Conservation (phyloP, 2,113 vertebrate genomes). For the Zonotrichia leucophrys region DNA sequence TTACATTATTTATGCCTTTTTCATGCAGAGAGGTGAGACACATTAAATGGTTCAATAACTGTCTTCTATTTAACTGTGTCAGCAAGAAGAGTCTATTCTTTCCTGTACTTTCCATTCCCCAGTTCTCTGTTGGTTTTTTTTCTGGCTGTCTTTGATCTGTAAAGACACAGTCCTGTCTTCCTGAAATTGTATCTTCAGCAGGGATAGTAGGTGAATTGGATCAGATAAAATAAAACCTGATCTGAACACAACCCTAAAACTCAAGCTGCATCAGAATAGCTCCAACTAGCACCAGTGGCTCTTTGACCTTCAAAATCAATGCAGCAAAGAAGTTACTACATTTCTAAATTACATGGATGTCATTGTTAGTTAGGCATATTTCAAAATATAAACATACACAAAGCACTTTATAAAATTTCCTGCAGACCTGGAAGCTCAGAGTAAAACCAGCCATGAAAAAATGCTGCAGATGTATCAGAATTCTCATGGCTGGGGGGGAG, state of each 20-base stretch:
- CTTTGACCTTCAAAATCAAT: slow-evolving; percentile 16
- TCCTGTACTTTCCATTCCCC: not conserved
- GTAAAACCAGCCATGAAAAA: not conserved
- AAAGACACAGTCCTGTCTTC: not conserved
- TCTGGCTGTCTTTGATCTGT: slow-evolving; percentile 8
- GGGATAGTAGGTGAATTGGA: not conserved
- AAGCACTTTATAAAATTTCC: not conserved
- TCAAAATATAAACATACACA: not conserved
- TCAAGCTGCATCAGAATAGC: not conserved
- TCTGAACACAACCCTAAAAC: not conserved
- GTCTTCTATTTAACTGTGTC: slow-evolving; percentile 43
- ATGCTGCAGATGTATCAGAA: not conserved
- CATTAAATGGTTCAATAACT: slow-evolving; percentile 51
- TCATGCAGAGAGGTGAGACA: slow-evolving; percentile 33
- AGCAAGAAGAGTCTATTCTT: slow-evolving; percentile 24
- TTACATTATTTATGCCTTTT: slow-evolving; percentile 57
- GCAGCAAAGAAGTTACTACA: not conserved
- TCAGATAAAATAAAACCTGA: slow-evolving; percentile 11
- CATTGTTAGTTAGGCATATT: not conserved
- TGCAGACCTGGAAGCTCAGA: not conserved
- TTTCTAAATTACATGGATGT: not conserved
- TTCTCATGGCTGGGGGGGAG: not conserved
- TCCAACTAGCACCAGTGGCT: not conserved
- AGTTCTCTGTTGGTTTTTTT: not conserved
- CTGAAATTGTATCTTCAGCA: slow-evolving; percentile 2